A percentile compares a stretch with the other conserved stretches of the same genome.
Conservation (phyloP, 2,113 vertebrate genomes). For the Takifugu bimaculatus region DNA sequence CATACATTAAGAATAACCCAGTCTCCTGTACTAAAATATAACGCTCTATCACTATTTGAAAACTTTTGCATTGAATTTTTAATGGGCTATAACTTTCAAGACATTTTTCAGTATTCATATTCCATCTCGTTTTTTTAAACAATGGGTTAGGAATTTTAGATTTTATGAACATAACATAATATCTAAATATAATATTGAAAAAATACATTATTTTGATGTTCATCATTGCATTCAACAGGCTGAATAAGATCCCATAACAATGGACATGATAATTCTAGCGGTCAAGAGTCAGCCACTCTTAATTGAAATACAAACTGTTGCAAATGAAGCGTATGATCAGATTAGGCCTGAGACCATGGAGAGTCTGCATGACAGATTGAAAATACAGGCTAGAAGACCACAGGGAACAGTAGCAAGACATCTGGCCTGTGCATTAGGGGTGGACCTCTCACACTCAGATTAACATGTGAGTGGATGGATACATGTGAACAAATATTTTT, state of each 20-base stretch:
- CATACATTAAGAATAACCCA: too few relatives aligned
- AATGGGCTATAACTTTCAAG: too few relatives aligned
- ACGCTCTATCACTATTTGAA: too few relatives aligned
- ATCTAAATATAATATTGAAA: too few relatives aligned
- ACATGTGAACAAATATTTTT: conserved; percentile 1
- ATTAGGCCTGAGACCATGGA: conserved; percentile 75
- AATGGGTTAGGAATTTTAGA: neutral
- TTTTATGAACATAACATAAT: conserved; percentile 23
- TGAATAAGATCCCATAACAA: conserved; percentile 61
- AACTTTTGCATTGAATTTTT: too few relatives aligned
- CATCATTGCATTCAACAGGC: too few relatives aligned
- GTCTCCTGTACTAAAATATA: too few relatives aligned
- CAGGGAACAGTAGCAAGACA: conserved; percentile 56
- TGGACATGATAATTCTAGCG: conserved; percentile 76
- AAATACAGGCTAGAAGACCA: conserved; percentile 46
- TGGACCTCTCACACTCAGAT: conserved; percentile 27
- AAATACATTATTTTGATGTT: too few relatives aligned
- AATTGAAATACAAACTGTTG: conserved; percentile 93
- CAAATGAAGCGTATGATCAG: conserved; percentile 99
- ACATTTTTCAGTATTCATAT: too few relatives aligned
- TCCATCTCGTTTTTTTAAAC: too few relatives aligned
- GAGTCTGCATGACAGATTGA: conserved; percentile 51
- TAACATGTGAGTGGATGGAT: conserved; percentile 16
- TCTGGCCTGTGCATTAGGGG: conserved; percentile 57
- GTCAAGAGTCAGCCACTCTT: conserved; percentile 78